These are phyloP conservation scores for Nestor notabilis DNA, from an alignment of 2,113 vertebrate species.

Conservation along the genomic window DNA sequence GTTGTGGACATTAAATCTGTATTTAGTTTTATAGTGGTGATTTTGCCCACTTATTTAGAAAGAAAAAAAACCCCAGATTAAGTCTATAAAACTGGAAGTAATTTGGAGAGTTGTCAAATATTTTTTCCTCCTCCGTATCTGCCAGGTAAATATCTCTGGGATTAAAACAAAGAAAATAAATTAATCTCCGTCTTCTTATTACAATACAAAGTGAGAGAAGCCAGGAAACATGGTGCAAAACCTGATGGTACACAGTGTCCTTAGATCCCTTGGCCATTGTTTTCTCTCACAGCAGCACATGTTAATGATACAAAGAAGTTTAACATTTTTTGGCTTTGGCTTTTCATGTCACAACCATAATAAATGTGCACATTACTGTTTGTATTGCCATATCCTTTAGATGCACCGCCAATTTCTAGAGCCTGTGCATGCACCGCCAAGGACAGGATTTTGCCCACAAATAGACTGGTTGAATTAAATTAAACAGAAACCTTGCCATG, in stretches of 20 bases:
- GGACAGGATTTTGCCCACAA: constrained; percentile 21
- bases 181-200: constrained; percentile 26
- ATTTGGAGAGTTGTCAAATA: neutral
- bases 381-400: constrained; percentile 49
- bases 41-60: neutral
- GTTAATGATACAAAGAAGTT: constrained; percentile 53
- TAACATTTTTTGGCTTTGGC: constrained; percentile 41
- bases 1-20: neutral
- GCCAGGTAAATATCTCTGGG: constrained; percentile 35
- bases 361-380: constrained; percentile 50
- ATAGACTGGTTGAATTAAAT: neutral
- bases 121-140: constrained; percentile 4
- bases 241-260: constrained; percentile 67
- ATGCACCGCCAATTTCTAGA: constrained; percentile 9
- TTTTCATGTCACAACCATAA: constrained; percentile 54
- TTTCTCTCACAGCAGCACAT: constrained; percentile 38
- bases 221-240: constrained; percentile 49
- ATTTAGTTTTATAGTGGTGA: neutral
- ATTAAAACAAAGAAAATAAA: constrained; percentile 55
- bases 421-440: neutral
- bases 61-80: neutral
- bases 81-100: neutral
- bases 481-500: neutral
- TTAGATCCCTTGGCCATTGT: constrained; percentile 53
- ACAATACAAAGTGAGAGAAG: constrained; percentile 62